Percentiles rank a stretch among this genome's conserved stretches.
These are phyloP conservation scores for Portunus trituberculatus DNA, from an alignment of 1,140 invertebrate genomes.

Conservation along the genomic window DNA sequence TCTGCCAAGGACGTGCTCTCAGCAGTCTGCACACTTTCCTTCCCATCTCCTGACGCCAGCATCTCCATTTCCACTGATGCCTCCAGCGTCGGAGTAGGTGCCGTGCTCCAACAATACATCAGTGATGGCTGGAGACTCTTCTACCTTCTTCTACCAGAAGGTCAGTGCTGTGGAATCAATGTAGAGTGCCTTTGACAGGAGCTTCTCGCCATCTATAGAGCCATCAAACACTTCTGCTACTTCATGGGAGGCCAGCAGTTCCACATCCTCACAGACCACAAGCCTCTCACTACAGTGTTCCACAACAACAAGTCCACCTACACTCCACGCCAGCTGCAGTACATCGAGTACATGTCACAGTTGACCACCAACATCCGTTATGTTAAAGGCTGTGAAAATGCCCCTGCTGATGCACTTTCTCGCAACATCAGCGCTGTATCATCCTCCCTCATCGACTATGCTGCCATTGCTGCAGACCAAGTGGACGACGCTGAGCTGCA, in stretches of 20 bases:
- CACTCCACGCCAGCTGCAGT: too few relatives aligned
- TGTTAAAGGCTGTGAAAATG: too few relatives aligned
- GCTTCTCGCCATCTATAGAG: constrained; percentile 13
- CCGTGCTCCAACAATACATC: neutral
- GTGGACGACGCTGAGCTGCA: too few relatives aligned
- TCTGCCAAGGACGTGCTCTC: neutral
- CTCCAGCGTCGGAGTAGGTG: neutral
- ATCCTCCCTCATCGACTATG: neutral
- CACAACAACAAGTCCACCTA: neutral
- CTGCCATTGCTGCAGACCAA: too few relatives aligned
- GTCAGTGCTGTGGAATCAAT: neutral
- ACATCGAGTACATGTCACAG: too few relatives aligned
- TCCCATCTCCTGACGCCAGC: neutral
- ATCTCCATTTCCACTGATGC: too few relatives aligned
- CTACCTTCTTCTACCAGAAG: neutral
- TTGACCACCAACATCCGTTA: too few relatives aligned
- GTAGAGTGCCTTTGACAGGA: neutral
- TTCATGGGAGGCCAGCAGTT: neutral
- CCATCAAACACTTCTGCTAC: neutral
- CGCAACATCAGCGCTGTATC: neutral
- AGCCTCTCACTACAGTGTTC: neutral
- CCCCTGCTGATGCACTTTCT: neutral
- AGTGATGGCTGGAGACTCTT: neutral
- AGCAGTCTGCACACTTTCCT: neutral
- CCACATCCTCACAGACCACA: neutral